Evolutionary conservation across 2,797 vertebrate genomes (phyloP).

Genomic region (Liasis olivaceus): DNA sequence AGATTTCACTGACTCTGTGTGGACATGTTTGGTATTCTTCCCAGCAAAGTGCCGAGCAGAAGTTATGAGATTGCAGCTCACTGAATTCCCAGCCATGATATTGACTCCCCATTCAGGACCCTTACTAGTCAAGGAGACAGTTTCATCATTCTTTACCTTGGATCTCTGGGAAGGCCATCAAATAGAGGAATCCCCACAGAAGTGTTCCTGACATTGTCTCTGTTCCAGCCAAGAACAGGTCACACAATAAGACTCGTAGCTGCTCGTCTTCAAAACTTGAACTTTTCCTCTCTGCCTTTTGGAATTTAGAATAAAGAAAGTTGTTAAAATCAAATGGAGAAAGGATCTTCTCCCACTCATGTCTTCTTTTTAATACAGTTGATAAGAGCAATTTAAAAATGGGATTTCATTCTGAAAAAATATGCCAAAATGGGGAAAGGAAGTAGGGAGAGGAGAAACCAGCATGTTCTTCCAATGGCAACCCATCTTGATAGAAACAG

Average conservation of each 20-base stretch:
- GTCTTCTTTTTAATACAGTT: neutral
- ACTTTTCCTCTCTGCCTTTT: constrained; percentile 9
- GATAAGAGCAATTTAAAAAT: neutral
- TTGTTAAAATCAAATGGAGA: neutral
- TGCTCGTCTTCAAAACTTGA: constrained; percentile 66
- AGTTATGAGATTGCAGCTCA: no score
- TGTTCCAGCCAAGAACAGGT: constrained; percentile 74
- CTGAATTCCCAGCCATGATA: no score
- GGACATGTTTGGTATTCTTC: no score
- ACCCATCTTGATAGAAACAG: neutral
- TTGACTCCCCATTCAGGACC: no score
- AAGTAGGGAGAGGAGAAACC: neutral
- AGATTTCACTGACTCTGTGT: neutral
- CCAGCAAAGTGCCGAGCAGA: no score
- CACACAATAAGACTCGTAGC: constrained; percentile 49
- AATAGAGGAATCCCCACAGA: no score
- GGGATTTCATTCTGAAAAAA: neutral
- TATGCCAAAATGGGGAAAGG: neutral
- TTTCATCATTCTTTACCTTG: no score
- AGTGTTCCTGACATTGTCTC: constrained; percentile 44
- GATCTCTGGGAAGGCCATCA: no score
- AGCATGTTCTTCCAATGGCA: neutral
- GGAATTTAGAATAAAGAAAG: neutral
- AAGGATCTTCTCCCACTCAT: neutral
- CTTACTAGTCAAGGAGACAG: no score